These are phyloP conservation scores for Tillus elongatus DNA, from an alignment of 2,888 invertebrate genomes.

Conservation along the genomic window DNA sequence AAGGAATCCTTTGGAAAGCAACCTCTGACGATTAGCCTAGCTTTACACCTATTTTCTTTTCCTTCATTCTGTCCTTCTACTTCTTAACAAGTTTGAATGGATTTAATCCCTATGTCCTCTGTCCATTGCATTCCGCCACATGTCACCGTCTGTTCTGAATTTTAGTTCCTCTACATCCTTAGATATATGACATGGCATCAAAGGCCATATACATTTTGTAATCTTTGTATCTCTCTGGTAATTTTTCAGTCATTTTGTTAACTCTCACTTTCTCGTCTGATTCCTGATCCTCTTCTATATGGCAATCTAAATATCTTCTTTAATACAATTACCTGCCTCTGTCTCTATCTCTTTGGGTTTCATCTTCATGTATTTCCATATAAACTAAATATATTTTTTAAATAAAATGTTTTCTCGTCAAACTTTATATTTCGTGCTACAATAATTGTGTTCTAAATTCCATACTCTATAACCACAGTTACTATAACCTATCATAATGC, in stretches of 20 bases:
- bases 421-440: slow-evolving; percentile 17
- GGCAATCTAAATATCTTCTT: too few species aligned
- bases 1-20: slow-evolving; percentile 24
- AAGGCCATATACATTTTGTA: slow-evolving; percentile 21
- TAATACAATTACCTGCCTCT: neutral
- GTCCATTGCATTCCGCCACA: slow-evolving; percentile 18
- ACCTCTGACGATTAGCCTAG: slow-evolving; percentile 27
- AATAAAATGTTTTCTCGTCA: slow-evolving; percentile 15
- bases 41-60: slow-evolving; percentile 24
- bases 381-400: slow-evolving; percentile 10
- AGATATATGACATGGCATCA: slow-evolving; percentile 18
- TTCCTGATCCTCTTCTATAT: neutral
- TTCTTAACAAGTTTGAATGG: slow-evolving; percentile 18
- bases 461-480: slow-evolving; percentile 17
- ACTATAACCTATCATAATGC: slow-evolving; percentile 17
- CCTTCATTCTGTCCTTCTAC: slow-evolving; percentile 16
- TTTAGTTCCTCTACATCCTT: slow-evolving; percentile 14
- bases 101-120: slow-evolving; percentile 19
- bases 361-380: slow-evolving; percentile 4
- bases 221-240: slow-evolving; percentile 16
- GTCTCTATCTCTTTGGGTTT: slow-evolving; percentile 6
- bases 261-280: neutral
- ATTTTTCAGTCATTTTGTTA: slow-evolving; percentile 13
- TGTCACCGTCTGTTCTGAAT: slow-evolving; percentile 15
- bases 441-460: slow-evolving; percentile 13